Evolutionary conservation across 35 echinoderm and acorn worm species (phyloP).

Genomic region (Diadema setosum): DNA sequence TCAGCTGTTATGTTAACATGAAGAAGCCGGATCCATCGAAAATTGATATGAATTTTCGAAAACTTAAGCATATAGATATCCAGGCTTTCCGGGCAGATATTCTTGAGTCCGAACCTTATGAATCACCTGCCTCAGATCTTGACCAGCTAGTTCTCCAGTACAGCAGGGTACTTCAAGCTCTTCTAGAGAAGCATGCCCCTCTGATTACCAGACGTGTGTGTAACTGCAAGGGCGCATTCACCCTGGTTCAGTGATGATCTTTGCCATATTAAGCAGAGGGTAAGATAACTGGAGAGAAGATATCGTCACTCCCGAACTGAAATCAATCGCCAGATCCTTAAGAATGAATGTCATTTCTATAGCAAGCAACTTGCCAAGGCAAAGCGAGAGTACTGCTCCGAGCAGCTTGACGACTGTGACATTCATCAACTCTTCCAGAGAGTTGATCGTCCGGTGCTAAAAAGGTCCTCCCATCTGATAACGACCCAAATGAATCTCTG

Average conservation of each 20-base stretch:
- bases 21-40: too few relatives aligned
- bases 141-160: background rate
- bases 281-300: background rate
- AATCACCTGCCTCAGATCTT: background rate
- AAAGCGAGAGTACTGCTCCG: background rate
- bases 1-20: background rate
- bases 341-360: background rate
- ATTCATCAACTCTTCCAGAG: background rate
- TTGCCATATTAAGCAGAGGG: background rate
- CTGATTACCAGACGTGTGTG: too few relatives aligned
- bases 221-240: too few relatives aligned
- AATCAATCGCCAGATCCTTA: background rate
- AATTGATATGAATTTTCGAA: background rate
- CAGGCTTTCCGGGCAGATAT: too few relatives aligned
- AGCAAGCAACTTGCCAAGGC: background rate
- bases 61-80: background rate
- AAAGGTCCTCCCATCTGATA: background rate
- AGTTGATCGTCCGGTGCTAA: background rate
- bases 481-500: background rate
- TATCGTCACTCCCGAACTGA: background rate
- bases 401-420: background rate
- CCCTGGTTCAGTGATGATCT: background rate
- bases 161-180: too few relatives aligned
- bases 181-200: too few relatives aligned
- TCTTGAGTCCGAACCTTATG: background rate